These are phyloP conservation scores for Benthosema pterotum DNA, from an alignment of 2,797 vertebrate species.

Conservation along the genomic window DNA sequence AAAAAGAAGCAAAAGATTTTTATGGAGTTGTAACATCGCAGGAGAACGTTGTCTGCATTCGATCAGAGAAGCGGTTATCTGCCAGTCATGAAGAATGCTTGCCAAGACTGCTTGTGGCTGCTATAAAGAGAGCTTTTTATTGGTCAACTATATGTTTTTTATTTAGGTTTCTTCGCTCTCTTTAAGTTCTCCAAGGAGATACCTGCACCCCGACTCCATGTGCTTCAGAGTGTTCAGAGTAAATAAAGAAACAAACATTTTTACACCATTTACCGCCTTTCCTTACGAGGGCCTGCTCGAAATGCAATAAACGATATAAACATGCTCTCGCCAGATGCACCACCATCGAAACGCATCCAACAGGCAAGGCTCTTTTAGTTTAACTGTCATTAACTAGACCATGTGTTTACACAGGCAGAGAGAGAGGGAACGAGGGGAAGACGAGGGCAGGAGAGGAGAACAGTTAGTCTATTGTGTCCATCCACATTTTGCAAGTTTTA, in stretches of 20 bases:
- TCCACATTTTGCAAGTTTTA: constrained; percentile 58
- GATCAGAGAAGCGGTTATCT: constrained; percentile 46
- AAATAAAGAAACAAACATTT: constrained; percentile 19
- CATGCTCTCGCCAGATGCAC: background rate
- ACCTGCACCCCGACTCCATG: constrained; percentile 5
- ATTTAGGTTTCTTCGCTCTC: background rate
- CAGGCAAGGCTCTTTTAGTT: constrained; percentile 30
- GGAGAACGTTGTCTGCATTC: constrained; percentile 46
- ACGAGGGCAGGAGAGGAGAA: constrained; percentile 43
- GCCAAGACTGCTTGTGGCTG: constrained; percentile 31
- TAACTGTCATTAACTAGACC: constrained; percentile 49
- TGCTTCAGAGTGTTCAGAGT: constrained; percentile 19
- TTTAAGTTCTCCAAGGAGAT: constrained; percentile 22
- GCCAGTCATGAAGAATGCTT: constrained; percentile 31
- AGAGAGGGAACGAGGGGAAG: constrained; percentile 42
- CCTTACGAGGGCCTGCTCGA: constrained; percentile 12
- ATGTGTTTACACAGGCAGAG: constrained; percentile 50
- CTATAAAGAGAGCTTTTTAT: constrained; percentile 5
- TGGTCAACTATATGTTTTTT: constrained; percentile 26
- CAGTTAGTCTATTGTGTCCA: constrained; percentile 61
- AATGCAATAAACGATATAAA: constrained; percentile 28
- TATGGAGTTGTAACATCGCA: constrained; percentile 32
- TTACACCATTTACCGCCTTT: background rate
- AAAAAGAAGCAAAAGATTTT: constrained; percentile 28
- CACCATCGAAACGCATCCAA: constrained; percentile 17